These are phyloP conservation scores for Cossypha caffra DNA, from an alignment of 2,797 vertebrate species.

Conservation along the genomic window DNA sequence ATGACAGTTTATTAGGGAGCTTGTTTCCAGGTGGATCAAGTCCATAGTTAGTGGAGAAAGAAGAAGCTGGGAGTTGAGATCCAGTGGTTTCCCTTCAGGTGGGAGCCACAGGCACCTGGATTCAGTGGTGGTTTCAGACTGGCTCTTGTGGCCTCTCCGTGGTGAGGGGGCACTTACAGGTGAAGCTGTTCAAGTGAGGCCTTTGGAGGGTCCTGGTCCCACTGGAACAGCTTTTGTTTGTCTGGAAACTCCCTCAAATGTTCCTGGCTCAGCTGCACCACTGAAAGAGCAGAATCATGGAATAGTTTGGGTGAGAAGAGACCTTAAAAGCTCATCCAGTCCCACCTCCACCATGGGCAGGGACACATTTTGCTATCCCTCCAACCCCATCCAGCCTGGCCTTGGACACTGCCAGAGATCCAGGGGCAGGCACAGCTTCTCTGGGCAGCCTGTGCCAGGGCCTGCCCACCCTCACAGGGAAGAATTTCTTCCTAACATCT, in stretches of 20 bases:
- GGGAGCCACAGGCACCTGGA: neutral
- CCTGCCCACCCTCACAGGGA: neutral
- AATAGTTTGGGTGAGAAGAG: neutral
- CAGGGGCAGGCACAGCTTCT: neutral
- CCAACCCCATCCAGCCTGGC: rapidly evolving
- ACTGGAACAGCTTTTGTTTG: neutral
- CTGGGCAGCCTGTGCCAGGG: neutral
- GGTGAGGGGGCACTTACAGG: neutral
- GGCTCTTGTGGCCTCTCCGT: neutral
- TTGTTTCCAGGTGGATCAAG: neutral
- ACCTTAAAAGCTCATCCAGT: neutral
- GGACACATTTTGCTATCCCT: rapidly evolving
- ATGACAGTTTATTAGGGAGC: neutral
- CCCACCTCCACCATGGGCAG: neutral
- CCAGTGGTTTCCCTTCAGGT: neutral
- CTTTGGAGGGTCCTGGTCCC: neutral
- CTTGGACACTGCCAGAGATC: rapidly evolving
- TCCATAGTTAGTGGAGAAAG: neutral
- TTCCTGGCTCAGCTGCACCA: neutral
- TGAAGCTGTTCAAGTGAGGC: neutral
- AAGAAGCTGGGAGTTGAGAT: neutral
- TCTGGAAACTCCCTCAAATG: neutral
- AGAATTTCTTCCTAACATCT: neutral
- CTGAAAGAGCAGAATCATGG: neutral
- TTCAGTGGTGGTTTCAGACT: neutral